Percentiles rank a stretch among this genome's conserved stretches.
Conservation (phyloP, 2,113 vertebrate species). For the Nannobrachium achirus region DNA sequence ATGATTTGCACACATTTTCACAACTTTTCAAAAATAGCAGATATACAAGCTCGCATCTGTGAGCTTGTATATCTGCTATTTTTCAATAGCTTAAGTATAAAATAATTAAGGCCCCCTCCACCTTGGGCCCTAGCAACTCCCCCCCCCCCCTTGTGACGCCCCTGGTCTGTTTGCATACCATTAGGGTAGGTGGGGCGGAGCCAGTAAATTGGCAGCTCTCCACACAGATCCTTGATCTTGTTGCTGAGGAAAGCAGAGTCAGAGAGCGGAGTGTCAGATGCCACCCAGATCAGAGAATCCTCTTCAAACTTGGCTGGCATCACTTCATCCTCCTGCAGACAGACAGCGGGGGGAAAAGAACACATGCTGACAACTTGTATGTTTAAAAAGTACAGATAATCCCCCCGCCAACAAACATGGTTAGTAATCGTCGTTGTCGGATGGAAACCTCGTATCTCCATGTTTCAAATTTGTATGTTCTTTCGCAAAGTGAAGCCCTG, state of each 20-base stretch:
- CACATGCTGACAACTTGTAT: background rate
- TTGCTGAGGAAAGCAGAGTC: constrained; percentile 88
- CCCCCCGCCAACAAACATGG: too few relatives aligned
- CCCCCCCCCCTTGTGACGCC: background rate
- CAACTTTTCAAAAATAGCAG: too few relatives aligned
- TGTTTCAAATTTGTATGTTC: too few relatives aligned
- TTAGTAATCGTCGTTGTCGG: too few relatives aligned
- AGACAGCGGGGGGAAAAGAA: background rate
- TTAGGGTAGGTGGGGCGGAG: constrained; percentile 87
- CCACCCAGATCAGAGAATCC: constrained; percentile 90
- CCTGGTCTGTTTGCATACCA: constrained; percentile 78
- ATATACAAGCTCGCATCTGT: too few relatives aligned
- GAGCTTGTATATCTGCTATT: too few relatives aligned
- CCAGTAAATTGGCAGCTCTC: constrained; percentile 92
- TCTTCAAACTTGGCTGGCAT: constrained; percentile 92
- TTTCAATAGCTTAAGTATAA: too few relatives aligned
- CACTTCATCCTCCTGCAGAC: constrained; percentile 78
- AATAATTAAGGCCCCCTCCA: too few relatives aligned
- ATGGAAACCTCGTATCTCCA: too few relatives aligned
- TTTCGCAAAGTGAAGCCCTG: too few relatives aligned
- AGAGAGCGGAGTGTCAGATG: constrained; percentile 84
- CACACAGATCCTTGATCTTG: constrained; percentile 90
- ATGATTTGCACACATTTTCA: too few relatives aligned
- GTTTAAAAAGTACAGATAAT: too few relatives aligned
- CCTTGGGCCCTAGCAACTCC: constrained; percentile 28